phyloP scores from a whole-genome alignment of 2,888 invertebrate species.

The Athripsodes cinereus region DNA sequence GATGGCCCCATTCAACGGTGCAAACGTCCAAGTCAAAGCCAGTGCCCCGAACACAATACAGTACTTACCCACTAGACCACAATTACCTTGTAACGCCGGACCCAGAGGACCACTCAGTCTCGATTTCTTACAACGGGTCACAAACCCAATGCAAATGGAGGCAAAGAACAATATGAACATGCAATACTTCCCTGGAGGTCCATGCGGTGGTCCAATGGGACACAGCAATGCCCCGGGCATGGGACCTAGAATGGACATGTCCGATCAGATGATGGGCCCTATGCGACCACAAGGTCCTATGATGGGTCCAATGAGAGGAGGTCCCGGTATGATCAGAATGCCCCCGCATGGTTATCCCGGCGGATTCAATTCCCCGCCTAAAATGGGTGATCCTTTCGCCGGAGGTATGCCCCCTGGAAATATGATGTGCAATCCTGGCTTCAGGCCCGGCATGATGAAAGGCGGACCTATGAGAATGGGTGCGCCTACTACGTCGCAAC shows the following conservation, averaged over 20 bases:
- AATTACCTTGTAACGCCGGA: conserved; percentile 62
- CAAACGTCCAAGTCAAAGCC: conserved; percentile 89
- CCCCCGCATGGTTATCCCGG: conserved; percentile 40
- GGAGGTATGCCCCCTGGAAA: conserved; percentile 30
- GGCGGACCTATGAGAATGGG: conserved; percentile 41
- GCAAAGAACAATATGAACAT: conserved; percentile 50
- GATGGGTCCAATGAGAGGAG: conserved; percentile 46
- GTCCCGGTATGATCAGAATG: conserved; percentile 43
- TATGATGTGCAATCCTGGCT: conserved; percentile 41
- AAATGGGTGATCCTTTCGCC: conserved; percentile 40
- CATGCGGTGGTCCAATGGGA: conserved; percentile 46
- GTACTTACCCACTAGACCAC: conserved; percentile 93
- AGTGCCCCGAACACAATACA: conserved; percentile 97
- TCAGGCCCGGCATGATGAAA: conserved; percentile 39
- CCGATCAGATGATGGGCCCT: conserved; percentile 35
- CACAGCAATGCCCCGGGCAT: conserved; percentile 27
- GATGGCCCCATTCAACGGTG: conserved; percentile 54
- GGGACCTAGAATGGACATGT: conserved; percentile 40
- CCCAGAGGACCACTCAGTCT: conserved; percentile 81
- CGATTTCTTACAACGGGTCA: conserved; percentile 83
- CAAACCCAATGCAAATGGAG: conserved; percentile 74
- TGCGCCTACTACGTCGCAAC: conserved; percentile 62
- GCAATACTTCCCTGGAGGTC: conserved; percentile 66
- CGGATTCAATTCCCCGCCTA: conserved; percentile 47
- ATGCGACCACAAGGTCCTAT: conserved; percentile 46